phyloP scores from a whole-genome alignment of 2,888 invertebrate genomes.

The Drosophila kanekoi region DNA sequence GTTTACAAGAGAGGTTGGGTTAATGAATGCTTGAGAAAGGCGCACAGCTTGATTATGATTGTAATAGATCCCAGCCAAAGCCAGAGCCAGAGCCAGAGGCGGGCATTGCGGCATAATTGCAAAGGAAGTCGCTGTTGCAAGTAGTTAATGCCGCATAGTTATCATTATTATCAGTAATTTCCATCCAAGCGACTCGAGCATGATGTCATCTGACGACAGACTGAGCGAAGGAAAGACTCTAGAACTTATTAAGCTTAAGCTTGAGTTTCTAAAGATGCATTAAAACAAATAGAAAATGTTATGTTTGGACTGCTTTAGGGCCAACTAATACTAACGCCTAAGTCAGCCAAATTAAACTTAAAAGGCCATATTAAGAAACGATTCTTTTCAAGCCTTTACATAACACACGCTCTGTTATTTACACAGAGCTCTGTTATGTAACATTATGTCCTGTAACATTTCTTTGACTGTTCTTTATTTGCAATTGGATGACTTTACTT shows the following conservation, averaged over 20 bases:
- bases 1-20: slow-evolving; percentile 1
- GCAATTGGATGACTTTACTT: background rate
- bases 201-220: background rate
- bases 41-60: slow-evolving; percentile 26
- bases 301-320: background rate
- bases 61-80: slow-evolving; percentile 8
- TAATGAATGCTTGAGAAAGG: slow-evolving; percentile 26
- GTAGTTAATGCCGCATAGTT: slow-evolving; percentile 3
- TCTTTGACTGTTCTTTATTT: background rate
- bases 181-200: background rate
- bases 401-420: background rate
- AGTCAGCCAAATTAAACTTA: no score
- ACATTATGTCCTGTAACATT: background rate
- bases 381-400: no score
- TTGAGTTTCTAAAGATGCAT: background rate
- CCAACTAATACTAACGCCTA: no score
- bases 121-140: slow-evolving; percentile 26
- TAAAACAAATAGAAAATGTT: background rate
- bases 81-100: background rate
- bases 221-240: background rate
- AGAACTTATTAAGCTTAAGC: background rate
- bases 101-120: slow-evolving; percentile 20
- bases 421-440: background rate
- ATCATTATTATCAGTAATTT: slow-evolving; percentile 29
- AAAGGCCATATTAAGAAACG: no score